phyloP scores from a whole-genome alignment of 2,113 vertebrate genomes.

The Lophochroa leadbeateri region DNA sequence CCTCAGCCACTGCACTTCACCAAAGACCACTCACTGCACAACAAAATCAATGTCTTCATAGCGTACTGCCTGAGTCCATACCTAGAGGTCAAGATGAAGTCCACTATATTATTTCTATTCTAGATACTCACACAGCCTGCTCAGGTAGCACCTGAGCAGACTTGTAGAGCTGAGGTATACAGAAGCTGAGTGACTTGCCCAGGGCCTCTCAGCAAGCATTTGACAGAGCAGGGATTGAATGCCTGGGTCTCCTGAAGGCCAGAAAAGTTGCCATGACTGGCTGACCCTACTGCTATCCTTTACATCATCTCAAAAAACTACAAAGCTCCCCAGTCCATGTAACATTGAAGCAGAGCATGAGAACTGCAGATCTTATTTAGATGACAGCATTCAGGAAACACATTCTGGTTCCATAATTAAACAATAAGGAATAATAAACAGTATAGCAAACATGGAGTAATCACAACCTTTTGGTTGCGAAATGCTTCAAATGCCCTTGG shows the following conservation, averaged over 20 bases:
- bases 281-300: not conserved
- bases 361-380: not conserved
- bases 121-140: not conserved
- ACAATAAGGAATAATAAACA: conserved; percentile 63
- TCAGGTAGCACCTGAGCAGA: not conserved
- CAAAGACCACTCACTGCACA: not conserved
- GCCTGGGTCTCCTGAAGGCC: not conserved
- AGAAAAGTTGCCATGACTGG: not conserved
- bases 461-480: conserved; percentile 59
- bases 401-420: conserved; percentile 49
- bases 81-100: not conserved
- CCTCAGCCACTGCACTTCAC: not conserved
- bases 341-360: not conserved
- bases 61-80: fast-evolving
- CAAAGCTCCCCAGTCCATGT: not conserved
- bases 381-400: conserved; percentile 30
- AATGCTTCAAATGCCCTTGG: conserved; percentile 58
- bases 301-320: not conserved
- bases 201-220: not conserved
- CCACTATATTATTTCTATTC: not conserved
- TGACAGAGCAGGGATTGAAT: not conserved
- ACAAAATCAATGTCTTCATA: not conserved
- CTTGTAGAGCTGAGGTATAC: not conserved
- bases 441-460: conserved; percentile 51
- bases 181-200: not conserved